Percentiles rank a stretch among this genome's conserved stretches.
phyloP scores from a whole-genome alignment of 2,888 invertebrate species.

The Gymnocheta viridis region DNA sequence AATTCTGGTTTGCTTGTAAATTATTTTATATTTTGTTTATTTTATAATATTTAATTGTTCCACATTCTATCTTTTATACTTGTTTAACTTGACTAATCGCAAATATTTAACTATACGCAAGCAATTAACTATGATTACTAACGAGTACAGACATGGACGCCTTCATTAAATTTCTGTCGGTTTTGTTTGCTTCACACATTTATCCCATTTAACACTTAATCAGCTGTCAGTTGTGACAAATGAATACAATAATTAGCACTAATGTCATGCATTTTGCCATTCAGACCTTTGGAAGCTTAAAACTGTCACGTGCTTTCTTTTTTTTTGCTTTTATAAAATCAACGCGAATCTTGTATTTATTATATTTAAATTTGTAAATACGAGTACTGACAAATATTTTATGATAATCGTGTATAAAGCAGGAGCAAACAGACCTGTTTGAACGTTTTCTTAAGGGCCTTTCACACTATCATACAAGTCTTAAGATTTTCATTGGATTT shows the following conservation, averaged over 20 bases:
- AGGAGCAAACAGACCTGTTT: no score
- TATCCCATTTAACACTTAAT: slow-evolving; percentile 18
- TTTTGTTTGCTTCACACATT: not conserved
- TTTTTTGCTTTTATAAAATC: not conserved
- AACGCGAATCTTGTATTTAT: no score
- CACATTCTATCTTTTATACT: not conserved
- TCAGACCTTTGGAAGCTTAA: not conserved
- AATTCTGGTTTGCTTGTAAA: not conserved
- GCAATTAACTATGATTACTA: not conserved
- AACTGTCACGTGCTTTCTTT: not conserved
- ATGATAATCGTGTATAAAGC: no score
- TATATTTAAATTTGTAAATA: no score
- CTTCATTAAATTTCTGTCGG: not conserved
- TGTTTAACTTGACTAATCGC: not conserved
- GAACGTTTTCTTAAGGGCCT: no score
- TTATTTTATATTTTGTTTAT: not conserved
- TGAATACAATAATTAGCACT: slow-evolving; percentile 35
- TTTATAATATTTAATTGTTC: not conserved
- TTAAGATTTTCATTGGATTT: no score
- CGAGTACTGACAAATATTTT: no score
- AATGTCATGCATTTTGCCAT: not conserved
- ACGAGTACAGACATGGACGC: not conserved
- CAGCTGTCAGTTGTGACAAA: slow-evolving; percentile 41
- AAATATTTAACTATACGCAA: not conserved
- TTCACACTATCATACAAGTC: no score